A percentile compares a stretch with the other conserved stretches of the same genome.
Conservation (phyloP, 2,113 vertebrate species). For the Phaethornis superciliosus region DNA sequence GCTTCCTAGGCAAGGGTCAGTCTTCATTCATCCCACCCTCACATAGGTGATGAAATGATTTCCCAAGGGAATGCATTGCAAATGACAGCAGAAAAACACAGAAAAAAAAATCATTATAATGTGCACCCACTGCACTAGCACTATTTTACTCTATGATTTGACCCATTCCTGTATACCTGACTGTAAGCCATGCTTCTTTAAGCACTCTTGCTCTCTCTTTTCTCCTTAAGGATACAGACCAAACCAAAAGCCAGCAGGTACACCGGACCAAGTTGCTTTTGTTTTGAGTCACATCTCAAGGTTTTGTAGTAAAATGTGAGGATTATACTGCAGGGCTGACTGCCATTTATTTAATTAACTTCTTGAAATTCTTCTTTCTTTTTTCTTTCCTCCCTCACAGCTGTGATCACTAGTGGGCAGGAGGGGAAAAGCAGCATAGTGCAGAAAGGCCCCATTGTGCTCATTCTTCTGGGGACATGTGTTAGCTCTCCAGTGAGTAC, state of each 20-base stretch:
- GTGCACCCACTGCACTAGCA: neutral
- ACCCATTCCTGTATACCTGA: neutral
- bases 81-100: slow-evolving; percentile 1
- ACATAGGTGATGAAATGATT: slow-evolving; percentile 30
- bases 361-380: neutral
- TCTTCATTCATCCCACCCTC: slow-evolving; percentile 6
- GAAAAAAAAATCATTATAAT: slow-evolving; percentile 27
- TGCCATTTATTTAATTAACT: neutral
- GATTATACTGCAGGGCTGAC: neutral
- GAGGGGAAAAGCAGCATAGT: neutral
- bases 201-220: neutral
- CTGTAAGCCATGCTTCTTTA: neutral
- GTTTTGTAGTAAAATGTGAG: neutral
- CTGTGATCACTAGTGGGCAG: neutral
- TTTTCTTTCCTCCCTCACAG: neutral
- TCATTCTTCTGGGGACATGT: neutral
- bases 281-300: neutral
- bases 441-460: neutral
- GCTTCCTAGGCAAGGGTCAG: slow-evolving; percentile 30
- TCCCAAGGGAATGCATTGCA: neutral
- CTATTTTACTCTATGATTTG: neutral
- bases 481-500: neutral
- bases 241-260: neutral
- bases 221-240: neutral
- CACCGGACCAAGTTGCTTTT: neutral